Base-by-base conservation (phyloP, 2,113 vertebrate genomes). In the Antennarius striatus region DNA sequence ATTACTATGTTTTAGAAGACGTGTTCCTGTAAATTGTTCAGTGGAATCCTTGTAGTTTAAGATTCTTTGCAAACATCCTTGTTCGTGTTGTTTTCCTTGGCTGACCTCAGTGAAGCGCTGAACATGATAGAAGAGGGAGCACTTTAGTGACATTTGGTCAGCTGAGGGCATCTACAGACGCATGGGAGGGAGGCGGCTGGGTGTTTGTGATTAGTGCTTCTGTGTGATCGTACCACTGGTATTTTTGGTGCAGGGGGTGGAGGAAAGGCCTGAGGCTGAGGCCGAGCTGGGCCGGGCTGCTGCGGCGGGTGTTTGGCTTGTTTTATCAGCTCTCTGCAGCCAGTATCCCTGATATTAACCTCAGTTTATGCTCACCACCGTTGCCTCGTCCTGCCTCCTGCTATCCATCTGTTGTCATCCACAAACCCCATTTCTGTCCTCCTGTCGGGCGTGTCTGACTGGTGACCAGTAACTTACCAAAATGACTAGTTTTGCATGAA, bases 111-210 rank as follows among this genome's bases (percentile, higher is more conserved):
- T 67, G 65, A 77, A 73, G 81, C 54, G 36, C 82, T 81, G 74
- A 50, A 42, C 61, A 16, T 53, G 48, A 42, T 72, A 68, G 72
- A 61, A 68, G 72, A 80, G 62, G 60, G 73, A 84, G 86, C 79
- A 86, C 84, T 90, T 87, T 85, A 76, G 75, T 61, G 42, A 75
- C 56, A 60, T 54, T 60, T 73, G 28, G 46, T 61, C 52, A 76
- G 58, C 75, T 16, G 66, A 68, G 58, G 62, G 68, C 49, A 28
- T 59, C 63, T 49, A 68, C 58, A 63, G 64, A 63, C 48, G 48
- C 8, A 65, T 43, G 58, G 60, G 72, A 65, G 40, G 51, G 53
- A 60, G 36, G 46, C 6, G 6, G 68, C 32, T 36, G 42, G 56
- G n/a, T 43, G 51, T 61, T 62, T 42, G 63, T 59, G 66, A 70